Evolutionary conservation across 1,140 invertebrate species (phyloP), one percentile per base, ranked within the genome.

Genomic region (Psix sp.): DNA sequence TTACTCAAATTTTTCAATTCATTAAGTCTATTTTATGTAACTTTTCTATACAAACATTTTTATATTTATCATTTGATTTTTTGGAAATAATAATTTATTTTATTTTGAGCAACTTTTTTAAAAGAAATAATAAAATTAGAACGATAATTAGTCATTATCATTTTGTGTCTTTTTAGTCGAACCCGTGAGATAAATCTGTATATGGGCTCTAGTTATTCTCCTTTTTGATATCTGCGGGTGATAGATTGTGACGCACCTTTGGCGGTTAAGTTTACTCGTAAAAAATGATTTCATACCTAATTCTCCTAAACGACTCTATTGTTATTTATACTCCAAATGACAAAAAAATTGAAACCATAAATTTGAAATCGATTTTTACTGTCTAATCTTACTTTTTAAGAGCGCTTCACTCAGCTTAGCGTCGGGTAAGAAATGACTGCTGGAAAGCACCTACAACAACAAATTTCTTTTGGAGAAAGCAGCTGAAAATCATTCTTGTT

Each of bases 271-370:
- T 39, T n/a, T 1, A 36, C 21, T 48, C 46, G 5, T 86, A 83
- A 81, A 80, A 82, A 65, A 76, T 86, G 56, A 78, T 77, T n/a
- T 13, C 63, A 0, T 79, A 85, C 51, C 59, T 86, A 42, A 62
- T 84, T 21, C 3, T 39, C 3, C 70, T 80, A 2, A 42, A 78
- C 16, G 74, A 82, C 76, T 76, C 80, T 73, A 49, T 81, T 5
- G 65, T 86, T n/a, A 76, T 85, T 0, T 84, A 78, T 9, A 76
- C 76, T 0, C 75, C 71, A 0, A 68, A 79, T 17, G 67, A 75
- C 17, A 79, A 78, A 4, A 84, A 78, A 43, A 79, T 89, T 40
- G 80, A 86, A 74, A 62, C 85, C 17, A 29, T 88, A 3, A 77
- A 89, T 77, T 67, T 89, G n/a, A 42, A 79, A 26, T 79, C 48